These are phyloP conservation scores for Ganaspis brasiliensis DNA, from an alignment of 2,888 invertebrate species.

Conservation along the genomic window DNA sequence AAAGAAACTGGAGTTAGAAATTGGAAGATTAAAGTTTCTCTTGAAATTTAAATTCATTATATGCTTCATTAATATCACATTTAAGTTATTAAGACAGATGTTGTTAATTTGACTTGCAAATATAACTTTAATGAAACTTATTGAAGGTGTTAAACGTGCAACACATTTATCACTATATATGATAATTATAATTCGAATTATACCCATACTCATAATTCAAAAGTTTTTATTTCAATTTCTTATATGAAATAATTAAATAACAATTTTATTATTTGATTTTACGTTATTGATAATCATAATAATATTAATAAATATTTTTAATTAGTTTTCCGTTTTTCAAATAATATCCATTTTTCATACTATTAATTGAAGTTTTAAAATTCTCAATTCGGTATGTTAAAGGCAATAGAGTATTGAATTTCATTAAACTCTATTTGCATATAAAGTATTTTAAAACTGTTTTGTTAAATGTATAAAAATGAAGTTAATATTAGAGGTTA, in stretches of 20 bases:
- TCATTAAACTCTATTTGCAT: too few species aligned
- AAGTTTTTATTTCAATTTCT: too few species aligned
- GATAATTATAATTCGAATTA: not conserved
- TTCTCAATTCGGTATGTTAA: too few species aligned
- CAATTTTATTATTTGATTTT: too few species aligned
- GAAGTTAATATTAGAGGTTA: constrained; percentile 4
- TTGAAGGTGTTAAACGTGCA: not conserved
- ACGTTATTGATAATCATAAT: too few species aligned
- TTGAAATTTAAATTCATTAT: constrained; percentile 22
- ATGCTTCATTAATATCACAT: constrained; percentile 3
- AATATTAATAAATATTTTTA: too few species aligned
- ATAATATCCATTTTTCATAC: too few species aligned
- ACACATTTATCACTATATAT: constrained; percentile 10
- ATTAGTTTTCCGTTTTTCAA: too few species aligned
- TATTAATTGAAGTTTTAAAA: too few species aligned
- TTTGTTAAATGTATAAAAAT: not conserved
- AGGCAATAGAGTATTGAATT: too few species aligned
- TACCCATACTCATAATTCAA: not conserved
- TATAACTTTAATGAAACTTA: not conserved
- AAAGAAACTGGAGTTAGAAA: constrained; percentile 3
- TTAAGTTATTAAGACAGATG: not conserved
- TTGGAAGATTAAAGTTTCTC: not conserved
- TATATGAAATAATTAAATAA: too few species aligned
- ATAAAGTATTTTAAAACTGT: not conserved
- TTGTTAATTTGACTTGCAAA: constrained; percentile 15